Evolutionary conservation across 2,113 vertebrate genomes (phyloP), one percentile per base, ranked within the genome.

Genomic region (Nyctibius bracteatus): DNA sequence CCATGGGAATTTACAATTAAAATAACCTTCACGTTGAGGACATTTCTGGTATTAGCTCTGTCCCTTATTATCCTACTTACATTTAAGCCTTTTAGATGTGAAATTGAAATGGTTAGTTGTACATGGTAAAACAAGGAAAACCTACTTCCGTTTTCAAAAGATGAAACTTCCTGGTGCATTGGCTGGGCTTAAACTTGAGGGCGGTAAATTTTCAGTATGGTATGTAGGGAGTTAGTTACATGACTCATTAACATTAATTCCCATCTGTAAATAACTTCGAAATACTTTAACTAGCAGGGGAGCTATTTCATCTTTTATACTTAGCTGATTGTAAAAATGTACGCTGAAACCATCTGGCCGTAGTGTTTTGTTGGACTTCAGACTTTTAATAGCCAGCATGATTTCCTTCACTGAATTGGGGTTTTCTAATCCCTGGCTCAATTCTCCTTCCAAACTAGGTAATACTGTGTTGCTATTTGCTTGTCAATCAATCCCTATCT

Each of bases 321-420:
- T 97, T 96, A 95, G 88, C 94, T 92, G 95, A 97, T 97, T 97
- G 96, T 95, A 97, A 97, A 97, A 85, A 97, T 92, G 81, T 94
- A 84, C 81, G 81, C 94, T 95, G 94, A 96, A 98, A 95, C 97
- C 97, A 98, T 97, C 97, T 98, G 97, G 96, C 94, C 95, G 74
- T 74, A 87, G 77, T 92, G 92, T 93, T 98, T 86, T 86, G 90
- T 91, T 92, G 97, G 95, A 96, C 97, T 96, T 97, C 75, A 96
- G 81, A 86, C 94, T 96, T 72, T 93, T 86, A 98, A 95, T 92
- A 97, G 86, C 79, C 91, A 93, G 95, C 88, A 95, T 96, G 96
- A 98, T 95, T 95, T 97, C 88, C 95, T 92, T 94, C 14, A 21
- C 97, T 93, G 95, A 93, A 74, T 90, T 96, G 96, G 86, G 92